A percentile compares a stretch with the other conserved stretches of the same genome.
These are phyloP conservation scores for Ornithoptera alexandrae DNA, from an alignment of 2,888 invertebrate species.

Conservation along the genomic window DNA sequence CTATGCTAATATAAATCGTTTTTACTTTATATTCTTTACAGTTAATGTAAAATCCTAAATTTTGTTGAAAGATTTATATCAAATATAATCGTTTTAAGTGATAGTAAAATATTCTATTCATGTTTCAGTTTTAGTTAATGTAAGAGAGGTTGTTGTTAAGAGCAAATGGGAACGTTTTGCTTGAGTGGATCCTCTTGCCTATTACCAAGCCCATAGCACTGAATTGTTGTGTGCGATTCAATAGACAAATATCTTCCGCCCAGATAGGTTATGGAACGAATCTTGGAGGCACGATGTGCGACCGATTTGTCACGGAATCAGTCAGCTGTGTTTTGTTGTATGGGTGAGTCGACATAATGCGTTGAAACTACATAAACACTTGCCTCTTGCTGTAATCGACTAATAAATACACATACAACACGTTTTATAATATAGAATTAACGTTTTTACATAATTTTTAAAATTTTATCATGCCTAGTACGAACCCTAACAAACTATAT, in stretches of 20 bases:
- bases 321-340: conserved; percentile 21
- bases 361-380: conserved; percentile 1
- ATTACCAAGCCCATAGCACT: conserved; percentile 58
- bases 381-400: not conserved
- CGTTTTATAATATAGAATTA: not conserved
- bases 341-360: conserved; percentile 31
- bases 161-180: conserved; percentile 39
- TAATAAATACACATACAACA: not conserved
- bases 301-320: conserved; percentile 7
- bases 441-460: too few relatives aligned
- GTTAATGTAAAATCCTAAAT: too few relatives aligned
- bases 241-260: conserved; percentile 31
- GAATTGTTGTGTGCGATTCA: conserved; percentile 43
- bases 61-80: too few relatives aligned
- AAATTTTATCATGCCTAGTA: too few relatives aligned
- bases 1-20: too few relatives aligned
- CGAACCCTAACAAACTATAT: too few relatives aligned
- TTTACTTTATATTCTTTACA: too few relatives aligned
- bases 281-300: not conserved
- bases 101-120: too few relatives aligned
- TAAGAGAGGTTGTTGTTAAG: conserved; percentile 5
- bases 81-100: too few relatives aligned
- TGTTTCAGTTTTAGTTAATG: too few relatives aligned
- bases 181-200: conserved; percentile 59
- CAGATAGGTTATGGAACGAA: conserved; percentile 6